Conservation (phyloP, 2,113 vertebrate genomes). For the Hymenochirus boettgeri region DNA sequence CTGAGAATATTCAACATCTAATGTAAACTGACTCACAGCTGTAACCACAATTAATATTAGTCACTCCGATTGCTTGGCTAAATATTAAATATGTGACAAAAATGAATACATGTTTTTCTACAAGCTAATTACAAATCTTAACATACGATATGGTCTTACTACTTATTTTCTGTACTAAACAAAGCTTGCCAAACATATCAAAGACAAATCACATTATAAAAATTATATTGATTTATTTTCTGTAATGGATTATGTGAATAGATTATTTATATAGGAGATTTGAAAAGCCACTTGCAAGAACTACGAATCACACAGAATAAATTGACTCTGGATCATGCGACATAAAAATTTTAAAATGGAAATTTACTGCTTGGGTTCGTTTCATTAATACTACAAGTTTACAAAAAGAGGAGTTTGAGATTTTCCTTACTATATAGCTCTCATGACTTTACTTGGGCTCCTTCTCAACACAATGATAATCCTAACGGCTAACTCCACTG, state of each 20-base stretch:
- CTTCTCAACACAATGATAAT: too few species aligned
- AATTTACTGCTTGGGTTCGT: too few species aligned
- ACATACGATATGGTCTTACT: background rate
- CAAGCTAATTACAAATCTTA: constrained; percentile 9
- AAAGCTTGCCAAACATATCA: constrained; percentile 15
- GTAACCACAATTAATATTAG: constrained; percentile 13
- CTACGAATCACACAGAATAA: constrained; percentile 16
- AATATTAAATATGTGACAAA: constrained; percentile 11
- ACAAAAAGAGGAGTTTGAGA: too few species aligned
- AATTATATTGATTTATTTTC: constrained; percentile 7
- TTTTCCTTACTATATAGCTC: too few species aligned
- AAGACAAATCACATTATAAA: background rate
- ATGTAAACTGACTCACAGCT: constrained; percentile 13
- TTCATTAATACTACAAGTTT: too few species aligned
- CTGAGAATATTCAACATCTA: background rate
- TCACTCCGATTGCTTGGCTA: constrained; percentile 8
- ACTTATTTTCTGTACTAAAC: background rate
- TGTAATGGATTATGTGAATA: constrained; percentile 22
- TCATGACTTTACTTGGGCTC: too few species aligned
- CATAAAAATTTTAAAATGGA: too few species aligned
- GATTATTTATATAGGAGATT: constrained; percentile 19
- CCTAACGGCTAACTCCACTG: too few species aligned
- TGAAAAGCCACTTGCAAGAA: constrained; percentile 24
- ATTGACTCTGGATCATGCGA: constrained; percentile 26
- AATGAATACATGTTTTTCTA: constrained; percentile 10